phyloP scores from a whole-genome alignment of 2,888 invertebrate genomes.

The Napeogenes inachia region DNA sequence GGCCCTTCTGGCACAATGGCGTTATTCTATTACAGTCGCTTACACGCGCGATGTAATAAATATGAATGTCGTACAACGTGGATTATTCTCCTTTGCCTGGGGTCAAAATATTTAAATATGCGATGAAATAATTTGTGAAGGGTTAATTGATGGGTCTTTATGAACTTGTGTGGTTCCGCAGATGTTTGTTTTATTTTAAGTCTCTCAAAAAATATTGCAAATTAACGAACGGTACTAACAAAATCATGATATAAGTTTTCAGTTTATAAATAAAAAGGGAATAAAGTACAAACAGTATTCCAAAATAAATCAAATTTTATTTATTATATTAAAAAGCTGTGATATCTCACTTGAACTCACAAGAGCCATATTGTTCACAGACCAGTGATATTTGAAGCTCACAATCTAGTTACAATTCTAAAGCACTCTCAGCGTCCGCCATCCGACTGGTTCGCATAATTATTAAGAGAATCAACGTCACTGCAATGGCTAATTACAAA shows the following conservation, averaged over 20 bases:
- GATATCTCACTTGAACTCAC: background rate
- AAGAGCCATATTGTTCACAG: conserved; percentile 5
- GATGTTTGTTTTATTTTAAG: conserved; percentile 23
- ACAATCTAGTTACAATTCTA: conserved; percentile 23
- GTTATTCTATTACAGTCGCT: conserved; percentile 73
- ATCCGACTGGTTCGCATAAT: conserved; percentile 52
- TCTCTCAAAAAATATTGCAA: background rate
- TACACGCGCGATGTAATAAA: conserved; percentile 76
- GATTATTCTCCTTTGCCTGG: conserved; percentile 71
- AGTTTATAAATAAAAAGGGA: no score
- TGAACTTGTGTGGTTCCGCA: conserved; percentile 38
- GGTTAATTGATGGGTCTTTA: conserved; percentile 57
- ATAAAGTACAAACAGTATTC: no score
- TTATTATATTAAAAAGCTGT: background rate
- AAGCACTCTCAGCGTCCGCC: conserved; percentile 40
- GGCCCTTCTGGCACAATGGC: conserved; percentile 69
- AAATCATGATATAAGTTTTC: conserved; percentile 5
- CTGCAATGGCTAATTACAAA: conserved; percentile 72
- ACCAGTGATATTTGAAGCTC: conserved; percentile 3
- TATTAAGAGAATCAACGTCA: conserved; percentile 67
- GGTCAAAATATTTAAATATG: conserved; percentile 78
- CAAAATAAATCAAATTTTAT: background rate
- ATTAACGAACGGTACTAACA: background rate
- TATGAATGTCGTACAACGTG: conserved; percentile 74
- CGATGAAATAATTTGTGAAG: conserved; percentile 67